Percentiles rank a stretch among this genome's conserved stretches.
Conservation (phyloP, 2,113 vertebrate genomes). For the Scortum barcoo region DNA sequence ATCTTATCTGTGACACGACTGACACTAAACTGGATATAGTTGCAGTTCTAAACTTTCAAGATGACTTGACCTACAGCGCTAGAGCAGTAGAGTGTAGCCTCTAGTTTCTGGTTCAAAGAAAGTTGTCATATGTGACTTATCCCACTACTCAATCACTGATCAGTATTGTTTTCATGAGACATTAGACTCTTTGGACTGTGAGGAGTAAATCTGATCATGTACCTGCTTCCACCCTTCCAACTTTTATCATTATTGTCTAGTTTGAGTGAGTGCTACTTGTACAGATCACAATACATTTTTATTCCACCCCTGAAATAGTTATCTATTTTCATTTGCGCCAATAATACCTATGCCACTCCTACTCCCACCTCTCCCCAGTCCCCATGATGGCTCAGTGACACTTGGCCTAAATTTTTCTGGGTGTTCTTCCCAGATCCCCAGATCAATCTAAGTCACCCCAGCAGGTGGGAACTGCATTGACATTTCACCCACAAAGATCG, state of each 20-base stretch:
- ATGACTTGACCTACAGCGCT: constrained; percentile 11
- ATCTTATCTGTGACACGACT: constrained; percentile 9
- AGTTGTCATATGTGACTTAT: background rate
- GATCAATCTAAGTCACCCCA: constrained; percentile 28
- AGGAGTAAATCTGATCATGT: background rate
- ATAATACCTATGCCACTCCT: background rate
- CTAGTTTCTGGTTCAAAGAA: background rate
- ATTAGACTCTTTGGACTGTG: too few species aligned
- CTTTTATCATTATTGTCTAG: constrained; percentile 5
- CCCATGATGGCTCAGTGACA: constrained; percentile 37
- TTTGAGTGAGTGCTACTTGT: background rate
- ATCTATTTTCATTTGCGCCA: constrained; percentile 25
- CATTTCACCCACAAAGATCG: constrained; percentile 17
- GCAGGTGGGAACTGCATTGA: constrained; percentile 52
- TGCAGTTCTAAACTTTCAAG: constrained; percentile 17
- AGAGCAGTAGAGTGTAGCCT: background rate
- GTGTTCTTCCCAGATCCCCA: constrained; percentile 23
- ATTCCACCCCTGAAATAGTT: constrained; percentile 30
- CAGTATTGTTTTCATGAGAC: background rate
- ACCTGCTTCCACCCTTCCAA: background rate
- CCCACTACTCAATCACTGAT: background rate
- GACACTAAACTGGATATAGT: background rate
- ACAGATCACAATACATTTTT: constrained; percentile 32
- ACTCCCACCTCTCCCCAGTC: background rate
- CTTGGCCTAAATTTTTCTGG: constrained; percentile 19